Conservation (phyloP, 2,113 vertebrate genomes). For the Cryptotis parvus region DNA sequence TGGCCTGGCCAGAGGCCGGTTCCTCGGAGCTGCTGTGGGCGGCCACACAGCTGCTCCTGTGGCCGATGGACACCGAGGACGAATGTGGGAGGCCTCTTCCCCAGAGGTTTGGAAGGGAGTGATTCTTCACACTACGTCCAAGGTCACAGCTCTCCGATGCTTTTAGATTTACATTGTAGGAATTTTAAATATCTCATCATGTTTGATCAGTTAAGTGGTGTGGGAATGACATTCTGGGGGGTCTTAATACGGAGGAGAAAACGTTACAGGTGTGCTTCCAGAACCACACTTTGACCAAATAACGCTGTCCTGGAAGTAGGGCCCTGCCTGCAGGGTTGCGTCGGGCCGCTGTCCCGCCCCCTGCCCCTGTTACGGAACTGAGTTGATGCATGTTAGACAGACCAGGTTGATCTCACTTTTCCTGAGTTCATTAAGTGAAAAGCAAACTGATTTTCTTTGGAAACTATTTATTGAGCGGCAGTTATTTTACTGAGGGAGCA, state of each 20-base stretch:
- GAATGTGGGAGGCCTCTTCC: too few relatives aligned
- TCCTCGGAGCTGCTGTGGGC: too few relatives aligned
- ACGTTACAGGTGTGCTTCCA: slow-evolving; percentile 63
- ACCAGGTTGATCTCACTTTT: not conserved
- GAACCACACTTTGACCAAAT: slow-evolving; percentile 69
- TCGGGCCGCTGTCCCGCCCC: slow-evolving; percentile 62
- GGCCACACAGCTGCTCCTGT: too few relatives aligned
- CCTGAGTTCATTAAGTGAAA: slow-evolving; percentile 51
- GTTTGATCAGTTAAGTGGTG: slow-evolving; percentile 54
- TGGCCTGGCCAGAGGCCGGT: too few relatives aligned
- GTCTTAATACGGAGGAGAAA: slow-evolving; percentile 20
- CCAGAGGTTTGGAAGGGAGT: too few relatives aligned
- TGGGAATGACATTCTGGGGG: slow-evolving; percentile 35
- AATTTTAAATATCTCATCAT: slow-evolving; percentile 39
- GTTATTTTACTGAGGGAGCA: not conserved
- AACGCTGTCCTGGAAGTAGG: not conserved
- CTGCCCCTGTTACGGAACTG: slow-evolving; percentile 76
- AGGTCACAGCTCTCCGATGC: not conserved
- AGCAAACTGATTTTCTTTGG: slow-evolving; percentile 38
- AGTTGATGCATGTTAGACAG: not conserved
- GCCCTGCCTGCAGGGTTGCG: too few relatives aligned
- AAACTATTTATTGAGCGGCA: slow-evolving; percentile 82
- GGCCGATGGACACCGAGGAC: too few relatives aligned
- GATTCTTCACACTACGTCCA: not conserved
- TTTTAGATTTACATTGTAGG: slow-evolving; percentile 34